Conservation (phyloP, 2,888 invertebrate genomes). For the Mesorhabditis spiculigera region DNA sequence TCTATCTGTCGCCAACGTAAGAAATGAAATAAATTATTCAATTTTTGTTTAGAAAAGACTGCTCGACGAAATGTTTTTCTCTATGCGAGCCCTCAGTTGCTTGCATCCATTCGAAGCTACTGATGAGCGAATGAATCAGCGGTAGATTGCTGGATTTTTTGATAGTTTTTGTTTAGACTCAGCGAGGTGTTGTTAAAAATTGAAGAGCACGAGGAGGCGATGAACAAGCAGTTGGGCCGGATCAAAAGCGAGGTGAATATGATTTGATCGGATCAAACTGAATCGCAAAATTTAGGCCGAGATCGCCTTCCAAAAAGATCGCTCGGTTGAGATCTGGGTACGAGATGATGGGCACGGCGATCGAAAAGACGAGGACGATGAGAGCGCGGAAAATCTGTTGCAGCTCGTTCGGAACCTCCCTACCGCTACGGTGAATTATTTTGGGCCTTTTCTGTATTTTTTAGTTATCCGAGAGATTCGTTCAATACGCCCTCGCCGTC, state of each 20-base stretch:
- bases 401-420: not conserved
- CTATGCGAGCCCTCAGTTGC: conserved; percentile 25
- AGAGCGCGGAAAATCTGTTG: not conserved
- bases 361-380: not conserved
- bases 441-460: not conserved
- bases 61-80: conserved; percentile 37
- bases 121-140: conserved; percentile 21
- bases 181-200: not conserved
- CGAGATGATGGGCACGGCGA: conserved; percentile 10
- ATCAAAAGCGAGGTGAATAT: not conserved
- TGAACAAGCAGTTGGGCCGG: not conserved
- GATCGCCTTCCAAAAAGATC: conserved; percentile 9
- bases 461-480: not conserved
- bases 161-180: no score
- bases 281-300: not conserved
- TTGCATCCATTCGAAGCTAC: conserved; percentile 28
- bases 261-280: conserved; percentile 9
- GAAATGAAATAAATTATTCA: conserved; percentile 8
- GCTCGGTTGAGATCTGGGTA: conserved; percentile 62
- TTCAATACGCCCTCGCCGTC: not conserved
- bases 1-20: conserved; percentile 69
- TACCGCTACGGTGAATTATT: not conserved
- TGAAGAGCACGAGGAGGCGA: not conserved
- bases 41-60: conserved; percentile 30
- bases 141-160: conserved; percentile 19